Conservation (phyloP, 2,888 invertebrate species). For the Cryptocephalus moraei region DNA sequence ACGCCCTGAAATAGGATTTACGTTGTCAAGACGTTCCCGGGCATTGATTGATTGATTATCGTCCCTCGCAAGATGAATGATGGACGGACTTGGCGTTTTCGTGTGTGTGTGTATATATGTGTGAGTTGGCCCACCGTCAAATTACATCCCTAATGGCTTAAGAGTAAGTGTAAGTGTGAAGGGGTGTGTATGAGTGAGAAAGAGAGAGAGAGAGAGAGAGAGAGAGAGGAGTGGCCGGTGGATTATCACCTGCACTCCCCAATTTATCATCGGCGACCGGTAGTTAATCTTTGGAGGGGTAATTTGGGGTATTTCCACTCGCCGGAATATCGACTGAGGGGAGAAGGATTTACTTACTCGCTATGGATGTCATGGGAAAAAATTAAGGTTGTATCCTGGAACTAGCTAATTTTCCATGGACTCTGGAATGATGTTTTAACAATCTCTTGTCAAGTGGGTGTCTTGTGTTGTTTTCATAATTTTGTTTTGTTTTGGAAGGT, state of each 20-base stretch:
- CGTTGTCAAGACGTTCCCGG: constrained; percentile 28
- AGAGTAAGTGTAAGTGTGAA: constrained; percentile 3
- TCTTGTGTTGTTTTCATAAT: too few relatives aligned
- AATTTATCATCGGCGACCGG: constrained; percentile 18
- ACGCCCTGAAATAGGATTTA: constrained; percentile 33
- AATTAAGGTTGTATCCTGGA: too few relatives aligned
- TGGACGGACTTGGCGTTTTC: constrained; percentile 15
- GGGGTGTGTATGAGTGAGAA: too few relatives aligned
- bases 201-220: constrained; percentile 12
- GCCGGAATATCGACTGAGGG: too few relatives aligned
- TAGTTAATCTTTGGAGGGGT: constrained; percentile 13
- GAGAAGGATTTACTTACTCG: too few relatives aligned
- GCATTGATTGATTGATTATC: constrained; percentile 36
- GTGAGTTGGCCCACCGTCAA: constrained; percentile 22
- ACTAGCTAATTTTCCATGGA: too few relatives aligned
- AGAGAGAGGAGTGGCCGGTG: constrained; percentile 23
- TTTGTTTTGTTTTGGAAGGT: too few relatives aligned
- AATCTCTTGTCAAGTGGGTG: too few relatives aligned
- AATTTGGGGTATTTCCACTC: too few relatives aligned
- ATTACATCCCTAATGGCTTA: constrained; percentile 28
- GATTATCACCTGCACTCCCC: constrained; percentile 21
- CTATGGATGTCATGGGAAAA: too few relatives aligned
- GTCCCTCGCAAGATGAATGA: constrained; percentile 31
- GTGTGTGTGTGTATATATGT: constrained; percentile 5
- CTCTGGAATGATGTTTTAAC: too few relatives aligned